phyloP scores from a whole-genome alignment of 2,888 invertebrate species.

The Slavum lentiscoides region DNA sequence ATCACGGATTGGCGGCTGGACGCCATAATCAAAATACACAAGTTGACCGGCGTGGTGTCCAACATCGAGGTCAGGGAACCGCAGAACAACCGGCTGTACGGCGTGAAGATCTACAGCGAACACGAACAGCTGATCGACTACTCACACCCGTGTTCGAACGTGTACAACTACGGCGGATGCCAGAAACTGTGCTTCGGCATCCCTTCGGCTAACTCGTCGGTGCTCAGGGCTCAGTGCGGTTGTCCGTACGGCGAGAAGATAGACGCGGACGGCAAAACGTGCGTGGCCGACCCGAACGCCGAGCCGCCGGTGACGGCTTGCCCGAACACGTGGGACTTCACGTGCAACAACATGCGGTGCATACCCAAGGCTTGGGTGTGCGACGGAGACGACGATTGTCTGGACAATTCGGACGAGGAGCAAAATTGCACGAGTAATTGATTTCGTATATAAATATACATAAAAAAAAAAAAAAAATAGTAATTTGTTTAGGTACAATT shows the following conservation, averaged over 20 bases:
- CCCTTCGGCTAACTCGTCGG: constrained; percentile 65
- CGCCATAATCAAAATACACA: constrained; percentile 87
- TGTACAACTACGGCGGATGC: constrained; percentile 81
- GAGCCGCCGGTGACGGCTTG: constrained; percentile 88
- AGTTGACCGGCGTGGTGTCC: constrained; percentile 84
- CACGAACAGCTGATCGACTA: constrained; percentile 71
- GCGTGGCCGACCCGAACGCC: constrained; percentile 78
- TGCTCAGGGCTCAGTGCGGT: constrained; percentile 67
- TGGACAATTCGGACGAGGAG: constrained; percentile 93
- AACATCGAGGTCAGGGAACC: constrained; percentile 85
- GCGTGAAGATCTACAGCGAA: constrained; percentile 85
- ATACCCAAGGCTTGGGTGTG: constrained; percentile 94
- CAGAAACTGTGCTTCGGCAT: constrained; percentile 94
- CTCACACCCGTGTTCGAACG: constrained; percentile 76
- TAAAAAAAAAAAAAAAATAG: no score
- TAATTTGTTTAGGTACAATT: no score
- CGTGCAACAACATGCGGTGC: constrained; percentile 85
- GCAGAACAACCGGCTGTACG: constrained; percentile 86
- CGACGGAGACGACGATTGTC: constrained; percentile 93
- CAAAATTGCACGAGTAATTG: constrained; percentile 86
- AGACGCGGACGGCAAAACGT: constrained; percentile 67
- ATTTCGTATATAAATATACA: no score
- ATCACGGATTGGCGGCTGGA: constrained; percentile 97
- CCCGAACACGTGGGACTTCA: constrained; percentile 90
- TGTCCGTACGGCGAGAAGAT: constrained; percentile 92